Base-by-base conservation (phyloP, 2,797 vertebrate genomes). In the Sparidentex hasta region DNA sequence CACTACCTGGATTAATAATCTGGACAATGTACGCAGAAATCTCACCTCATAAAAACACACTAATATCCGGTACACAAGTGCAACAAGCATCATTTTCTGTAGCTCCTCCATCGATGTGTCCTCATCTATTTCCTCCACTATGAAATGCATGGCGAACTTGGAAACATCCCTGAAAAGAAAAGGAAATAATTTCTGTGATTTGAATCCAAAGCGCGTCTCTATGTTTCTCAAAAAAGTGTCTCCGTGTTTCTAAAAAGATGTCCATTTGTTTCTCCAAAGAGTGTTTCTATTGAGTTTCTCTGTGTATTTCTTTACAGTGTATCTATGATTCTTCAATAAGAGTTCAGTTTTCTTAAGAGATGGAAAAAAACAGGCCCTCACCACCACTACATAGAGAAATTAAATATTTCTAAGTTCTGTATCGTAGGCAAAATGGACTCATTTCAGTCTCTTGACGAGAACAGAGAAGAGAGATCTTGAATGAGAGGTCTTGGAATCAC, bases 51-150 rank as follows among this genome's bases (percentile, higher is more conserved):
- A 99, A 90, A 98, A 96, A 94, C 98, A 99, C 84, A 99, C 98
- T 82, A 99, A 89, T 73, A 99, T 90, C 85, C 98, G 95, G 93
- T 99, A 99, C 86, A 99, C 96, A 68, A 99, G 96, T 21, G 98
- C 98, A 74, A 99, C 97, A 25, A 98, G 88, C 98, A 99, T 98
- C 98, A 99, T 99, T 93, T 98, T 99, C 95, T 99, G 98, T 78
- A 99, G 89, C 67, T 99, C 98, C 93, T 99, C 98, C 97, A 99
- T 98, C 5, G 98, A 99, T 0, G 98, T 99, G 76, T 99, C 98
- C 91, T 99, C 98, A 81, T 99, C 98, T 71, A 99, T 99, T 94
- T 99, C 98, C 93, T 99, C 98, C 94, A 99, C 98, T 74, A 99
- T 98, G 84, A 99, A 99, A 95, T 99, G 98, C 97, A 99, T 97